Base-by-base conservation (phyloP, 2,888 invertebrate genomes). In the Amblyjoppa proteus region DNA sequence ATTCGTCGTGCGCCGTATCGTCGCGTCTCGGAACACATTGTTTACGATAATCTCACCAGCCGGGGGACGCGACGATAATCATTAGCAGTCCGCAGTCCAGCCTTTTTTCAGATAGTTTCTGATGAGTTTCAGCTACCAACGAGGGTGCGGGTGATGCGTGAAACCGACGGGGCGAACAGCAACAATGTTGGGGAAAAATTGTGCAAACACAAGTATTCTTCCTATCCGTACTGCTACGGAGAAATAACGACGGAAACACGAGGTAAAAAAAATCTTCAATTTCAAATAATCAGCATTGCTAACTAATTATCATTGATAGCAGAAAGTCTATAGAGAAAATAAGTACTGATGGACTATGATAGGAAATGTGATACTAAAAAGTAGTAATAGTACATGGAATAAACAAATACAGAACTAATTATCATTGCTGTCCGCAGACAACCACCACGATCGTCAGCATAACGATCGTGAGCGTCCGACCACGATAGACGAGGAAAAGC, bases 121-220 rank as follows among this genome's bases (percentile, higher is more conserved):
- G 83, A 79, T 51, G 85, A 88, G 79, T 91, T 91, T 34, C 87
- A 95, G 95, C 95, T 96, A 28, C 97, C 97, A 0, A 94, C 96
- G 1, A 95, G 96, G 87, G 96, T 97, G 0, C 95, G 97, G 83
- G 97, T 97, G 0, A 95, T 97, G 93, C 96, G 97, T 85, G 97
- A 97, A 91, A 96, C 95, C 9, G 95, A 95, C 0, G 94, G 94
- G 0, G 95, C 95, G 0, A 95, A 95, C 5, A 94, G 94, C 93
- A 94, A 94, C 93, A 81, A 95, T 92, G 88, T 95, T 82, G 92
- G 94, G 88, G 91, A 96, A 84, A 97, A 97, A 88, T 96, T 97
- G 28, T 98, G 98, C 93, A 98, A 97, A 94, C 97, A 98, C 90
- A 97, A 97, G 92, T 98, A 98, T 91, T 97, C 97, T n/a, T 97